Percentiles rank a stretch among this genome's conserved stretches.
Evolutionary conservation across 2,113 vertebrate genomes (phyloP).

Genomic region (Pelodiscus sinensis): DNA sequence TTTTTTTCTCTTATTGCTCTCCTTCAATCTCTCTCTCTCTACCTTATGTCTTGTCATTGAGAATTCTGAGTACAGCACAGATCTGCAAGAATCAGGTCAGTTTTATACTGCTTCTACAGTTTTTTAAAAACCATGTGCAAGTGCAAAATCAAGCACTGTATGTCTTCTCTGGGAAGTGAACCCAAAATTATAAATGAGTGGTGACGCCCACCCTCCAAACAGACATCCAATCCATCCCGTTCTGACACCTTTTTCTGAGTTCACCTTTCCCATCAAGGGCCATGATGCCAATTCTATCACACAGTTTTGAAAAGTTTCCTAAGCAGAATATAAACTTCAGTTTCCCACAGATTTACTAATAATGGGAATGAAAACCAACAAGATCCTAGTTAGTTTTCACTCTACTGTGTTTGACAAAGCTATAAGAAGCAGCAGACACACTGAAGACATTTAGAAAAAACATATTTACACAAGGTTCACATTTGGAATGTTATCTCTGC

Average conservation of each 20-base stretch:
- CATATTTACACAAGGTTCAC: not conserved
- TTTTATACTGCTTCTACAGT: not conserved
- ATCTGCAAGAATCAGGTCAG: not conserved
- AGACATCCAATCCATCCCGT: not conserved
- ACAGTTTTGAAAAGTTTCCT: not conserved
- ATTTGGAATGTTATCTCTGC: not conserved
- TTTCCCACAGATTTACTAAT: not conserved
- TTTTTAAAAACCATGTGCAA: not conserved
- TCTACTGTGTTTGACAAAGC: not conserved
- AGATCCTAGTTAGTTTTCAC: not conserved
- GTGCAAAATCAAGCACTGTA: not conserved
- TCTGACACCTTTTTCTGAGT: not conserved
- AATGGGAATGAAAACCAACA: not conserved
- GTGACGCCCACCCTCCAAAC: not conserved
- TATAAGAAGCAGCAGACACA: not conserved
- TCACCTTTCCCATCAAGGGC: not conserved
- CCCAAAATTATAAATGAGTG: slow-evolving; percentile 18
- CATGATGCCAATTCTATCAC: not conserved
- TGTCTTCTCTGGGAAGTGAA: not conserved
- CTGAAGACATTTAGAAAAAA: not conserved
- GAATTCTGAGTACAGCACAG: not conserved
- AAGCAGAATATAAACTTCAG: not conserved
- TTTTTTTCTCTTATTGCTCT: not conserved
- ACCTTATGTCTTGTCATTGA: not conserved
- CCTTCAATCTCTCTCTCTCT: not conserved